These are phyloP conservation scores for Halictus rubicundus DNA, from an alignment of 1,140 invertebrate species.

Conservation along the genomic window DNA sequence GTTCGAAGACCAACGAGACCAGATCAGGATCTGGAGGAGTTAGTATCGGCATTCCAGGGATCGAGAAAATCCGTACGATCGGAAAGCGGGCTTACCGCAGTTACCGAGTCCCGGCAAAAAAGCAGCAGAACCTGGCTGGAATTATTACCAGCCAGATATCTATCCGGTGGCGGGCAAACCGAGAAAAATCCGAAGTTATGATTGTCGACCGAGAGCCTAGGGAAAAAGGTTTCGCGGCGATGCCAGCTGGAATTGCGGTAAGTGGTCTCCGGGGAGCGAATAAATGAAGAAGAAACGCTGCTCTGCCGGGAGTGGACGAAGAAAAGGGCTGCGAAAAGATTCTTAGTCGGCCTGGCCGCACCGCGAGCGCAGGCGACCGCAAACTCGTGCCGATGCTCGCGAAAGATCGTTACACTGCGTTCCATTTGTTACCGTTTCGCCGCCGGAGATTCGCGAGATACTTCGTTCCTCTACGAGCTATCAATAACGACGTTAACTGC, in stretches of 20 bases:
- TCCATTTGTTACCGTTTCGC: slow-evolving; percentile 4
- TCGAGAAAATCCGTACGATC: neutral
- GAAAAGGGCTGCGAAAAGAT: slow-evolving; percentile 28
- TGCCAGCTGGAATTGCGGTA: slow-evolving; percentile 48
- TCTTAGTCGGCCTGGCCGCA: slow-evolving; percentile 22
- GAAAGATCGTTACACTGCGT: slow-evolving; percentile 7
- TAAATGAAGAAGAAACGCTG: slow-evolving; percentile 30
- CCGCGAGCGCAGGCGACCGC: slow-evolving; percentile 26
- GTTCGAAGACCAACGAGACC: too few species aligned
- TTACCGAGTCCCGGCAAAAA: neutral
- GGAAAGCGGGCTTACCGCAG: neutral
- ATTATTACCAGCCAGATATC: slow-evolving; percentile 33
- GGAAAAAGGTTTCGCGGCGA: slow-evolving; percentile 36
- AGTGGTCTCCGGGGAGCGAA: slow-evolving; percentile 25
- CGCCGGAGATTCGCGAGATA: neutral
- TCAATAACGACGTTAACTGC: neutral
- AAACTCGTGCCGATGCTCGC: slow-evolving; percentile 49
- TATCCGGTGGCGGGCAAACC: slow-evolving; percentile 31
- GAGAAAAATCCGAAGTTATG: slow-evolving; percentile 46
- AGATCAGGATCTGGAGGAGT: neutral
- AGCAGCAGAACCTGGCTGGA: neutral
- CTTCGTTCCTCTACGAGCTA: neutral
- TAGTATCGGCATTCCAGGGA: neutral
- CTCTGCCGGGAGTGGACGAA: neutral
- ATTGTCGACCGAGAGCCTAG: slow-evolving; percentile 44